phyloP scores from a whole-genome alignment of 2,888 invertebrate species.

The Entomobrya multifasciata region DNA sequence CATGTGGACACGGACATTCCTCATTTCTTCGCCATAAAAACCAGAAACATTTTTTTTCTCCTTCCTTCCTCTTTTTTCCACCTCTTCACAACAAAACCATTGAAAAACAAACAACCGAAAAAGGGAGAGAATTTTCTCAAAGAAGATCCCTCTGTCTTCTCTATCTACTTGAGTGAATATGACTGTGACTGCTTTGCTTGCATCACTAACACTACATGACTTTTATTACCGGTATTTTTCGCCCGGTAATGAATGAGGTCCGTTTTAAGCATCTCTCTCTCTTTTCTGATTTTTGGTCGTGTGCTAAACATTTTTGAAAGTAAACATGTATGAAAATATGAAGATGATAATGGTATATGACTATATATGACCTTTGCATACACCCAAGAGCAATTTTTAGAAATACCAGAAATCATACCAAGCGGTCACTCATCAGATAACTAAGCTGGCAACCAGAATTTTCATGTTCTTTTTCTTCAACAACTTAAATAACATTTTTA shows the following conservation, averaged over 20 bases:
- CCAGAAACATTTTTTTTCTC: neutral
- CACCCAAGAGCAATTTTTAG: too few species aligned
- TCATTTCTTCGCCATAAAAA: neutral
- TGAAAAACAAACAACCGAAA: conserved; percentile 21
- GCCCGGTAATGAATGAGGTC: conserved; percentile 33
- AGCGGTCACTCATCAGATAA: conserved; percentile 42
- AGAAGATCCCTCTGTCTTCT: neutral
- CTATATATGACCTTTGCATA: too few species aligned
- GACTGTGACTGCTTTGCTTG: neutral
- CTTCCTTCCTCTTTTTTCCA: conserved; percentile 18
- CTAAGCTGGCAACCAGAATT: neutral
- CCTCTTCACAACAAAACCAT: conserved; percentile 40
- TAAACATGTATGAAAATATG: conserved; percentile 22
- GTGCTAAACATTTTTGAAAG: neutral
- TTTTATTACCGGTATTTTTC: conserved; percentile 42
- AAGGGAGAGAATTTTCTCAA: neutral
- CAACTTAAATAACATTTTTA: neutral
- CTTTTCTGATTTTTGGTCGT: neutral
- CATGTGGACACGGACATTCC: conserved; percentile 34
- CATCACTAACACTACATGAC: conserved; percentile 46
- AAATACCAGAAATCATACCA: neutral
- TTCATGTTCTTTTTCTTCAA: neutral
- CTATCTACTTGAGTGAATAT: too few species aligned
- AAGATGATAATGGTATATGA: too few species aligned
- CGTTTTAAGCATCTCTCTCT: neutral